Evolutionary conservation across 2,797 vertebrate genomes (phyloP), one percentile per base, ranked within the genome.

Genomic region (Alosa sapidissima): DNA sequence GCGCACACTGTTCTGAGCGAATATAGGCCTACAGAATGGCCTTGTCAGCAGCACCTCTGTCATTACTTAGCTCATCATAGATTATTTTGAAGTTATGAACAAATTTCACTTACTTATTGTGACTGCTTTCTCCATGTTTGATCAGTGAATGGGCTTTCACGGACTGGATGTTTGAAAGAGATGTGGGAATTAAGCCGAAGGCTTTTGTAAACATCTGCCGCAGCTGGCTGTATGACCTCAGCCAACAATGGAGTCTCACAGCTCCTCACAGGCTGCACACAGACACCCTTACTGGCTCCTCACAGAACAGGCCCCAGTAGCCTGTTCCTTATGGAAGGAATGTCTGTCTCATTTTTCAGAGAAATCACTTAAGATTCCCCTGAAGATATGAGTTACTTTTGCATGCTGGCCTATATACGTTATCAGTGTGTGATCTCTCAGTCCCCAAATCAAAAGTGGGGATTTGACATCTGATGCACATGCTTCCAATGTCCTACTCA

Each of bases 131-230:
- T 33, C 11, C 33, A 16, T 41, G 1, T 41, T 75, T 36, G 0
- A 19, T 75, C 62, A 33, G 24, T 11, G 62, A 1, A 33, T 16
- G 13, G 5, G 33, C 13, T 78, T 78, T 78, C 7, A n/a, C 6
- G 47, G 16, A 9, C 41, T 13, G 41, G 1, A 7, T 21, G 55
- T 14, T 55, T 72, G 24, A 81, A 28, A 33, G 72, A 54, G 21
- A 68, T 54, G 41, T 86, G 60, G 55, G 86, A 88, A 86, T 82
- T n/a, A 28, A 62, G 85, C 85, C 87, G 28, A 65, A 82, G 60
- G 81, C 60, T 65, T 2, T 2, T 88, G 85, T 89, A 90, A 90
- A 89, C 85, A 89, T 89, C 62, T 85, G 87, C 89, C 87, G 0
- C 52, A 78, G 60, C 11, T 55, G 84, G n/a, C 60, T 10, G 81